Evolutionary conservation across 37 sponge, comb jelly and placozoan genomes (phyloP), one percentile per base, ranked within the genome.

Genomic region (Agelas oroides): DNA sequence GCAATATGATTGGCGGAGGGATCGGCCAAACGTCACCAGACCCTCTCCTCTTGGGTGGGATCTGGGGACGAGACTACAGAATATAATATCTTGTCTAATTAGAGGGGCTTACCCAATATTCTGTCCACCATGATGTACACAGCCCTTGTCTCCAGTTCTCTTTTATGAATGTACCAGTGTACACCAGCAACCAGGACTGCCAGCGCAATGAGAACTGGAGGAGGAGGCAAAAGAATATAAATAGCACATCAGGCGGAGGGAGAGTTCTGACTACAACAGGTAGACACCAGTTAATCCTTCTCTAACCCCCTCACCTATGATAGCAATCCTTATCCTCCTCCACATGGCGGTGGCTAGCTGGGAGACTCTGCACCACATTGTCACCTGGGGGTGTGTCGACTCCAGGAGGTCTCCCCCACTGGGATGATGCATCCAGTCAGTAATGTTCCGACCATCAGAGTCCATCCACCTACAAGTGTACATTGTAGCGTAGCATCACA

Each of bases 61-160:
- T n/a, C n/a, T n/a, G n/a, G n/a, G n/a, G n/a, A n/a, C n/a, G n/a
- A n/a, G n/a, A n/a, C n/a, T n/a, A n/a, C n/a, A n/a, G n/a, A n/a
- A n/a, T n/a, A n/a, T n/a, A n/a, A n/a, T n/a, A n/a, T n/a, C n/a
- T n/a, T n/a, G n/a, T n/a, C n/a, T n/a, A n/a, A n/a, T n/a, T n/a
- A 46, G 46, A 46, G 46, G 46, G 46, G 57, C 87, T 76, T 13
- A 86, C 88, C 79, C 46, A 92, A 21, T 38, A 92, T 92, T 61
- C 60, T 77, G 46, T 83, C 88, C 54, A 92, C 84, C 80, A 92
- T 73, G 21, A 84, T 53, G 40, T 59, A 92, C 32, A 79, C 77
- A n/a, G 76, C 14, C 28, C 53, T 0, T 2, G 31, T 15, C 53
- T 80, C 66, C 39, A 24, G 24, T 30, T 83, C 53, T 56, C 71